Evolutionary conservation across 2,888 invertebrate species (phyloP), one percentile per base, ranked within the genome.

Genomic region (Neoaliturus tenellus): DNA sequence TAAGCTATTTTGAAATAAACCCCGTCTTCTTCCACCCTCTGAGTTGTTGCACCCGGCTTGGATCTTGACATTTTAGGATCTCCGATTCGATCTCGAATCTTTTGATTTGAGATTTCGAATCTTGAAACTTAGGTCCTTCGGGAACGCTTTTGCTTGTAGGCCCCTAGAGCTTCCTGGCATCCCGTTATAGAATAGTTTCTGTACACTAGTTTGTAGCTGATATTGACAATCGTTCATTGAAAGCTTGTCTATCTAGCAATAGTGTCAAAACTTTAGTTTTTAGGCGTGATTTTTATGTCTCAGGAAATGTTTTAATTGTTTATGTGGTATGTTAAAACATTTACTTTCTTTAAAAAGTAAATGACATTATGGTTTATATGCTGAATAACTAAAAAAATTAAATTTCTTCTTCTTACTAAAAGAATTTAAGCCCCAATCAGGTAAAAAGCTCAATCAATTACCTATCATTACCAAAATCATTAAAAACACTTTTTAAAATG

Each of bases 1-100:
- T 97, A 97, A 97, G 97, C 95, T 93, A 93, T 93, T 92, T 92
- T 92, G 92, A 85, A 91, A 91, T 91, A 91, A 75, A 44, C 75
- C 71, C 71, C 71, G 71, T n/a, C 71, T 71, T 71, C 71, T 71
- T 39, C 48, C 75, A 75, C 75, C 75, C 73, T 44, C 48, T 75
- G 75, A 75, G 25, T 48, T 75, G 75, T 44, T 75, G 75, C 75
- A 75, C 75, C 75, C 75, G 25, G 75, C 75, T 75, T 75, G 5
- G 75, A 75, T 6, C 33, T 71, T 39, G 41, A 35, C 35, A 23
- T 39, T 31, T 31, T 41, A 31, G 75, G 75, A 44, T 28, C 48
- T 28, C 28, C n/a, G 75, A 41, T 75, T 75, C 75, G 44, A 28
- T 28, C 62, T 62, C 31, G 62, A 31, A 62, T 62, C 62, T 62